Evolutionary conservation across 2,113 vertebrate species (phyloP), one percentile per base, ranked within the genome.

Genomic region (Potamarius usumacintae): DNA sequence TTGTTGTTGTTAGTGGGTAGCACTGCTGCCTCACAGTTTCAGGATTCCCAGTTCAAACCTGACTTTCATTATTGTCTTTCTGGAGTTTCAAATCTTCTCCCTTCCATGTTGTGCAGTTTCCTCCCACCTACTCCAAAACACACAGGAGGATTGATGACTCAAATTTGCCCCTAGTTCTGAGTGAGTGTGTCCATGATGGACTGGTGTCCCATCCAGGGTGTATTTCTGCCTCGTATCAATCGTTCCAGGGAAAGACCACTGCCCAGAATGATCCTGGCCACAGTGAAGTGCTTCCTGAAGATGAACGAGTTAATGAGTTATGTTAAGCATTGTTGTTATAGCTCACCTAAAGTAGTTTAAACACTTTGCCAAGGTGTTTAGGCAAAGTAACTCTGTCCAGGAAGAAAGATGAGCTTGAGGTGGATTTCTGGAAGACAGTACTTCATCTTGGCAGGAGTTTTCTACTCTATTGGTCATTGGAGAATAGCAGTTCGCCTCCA

Each of bases 391-490:
- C 84, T 85, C 18, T 34, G 78, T 22, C 34, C 7, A 34, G 18
- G 18, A 60, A 53, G 14, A 65, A 63, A 67, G 42, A 52, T 84
- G 25, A 71, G 82, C 50, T 78, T 10, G 58, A 65, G 42, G n/a
- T 85, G 58, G 57, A 63, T 62, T 85, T 77, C 57, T 76, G 71
- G 57, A 76, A 60, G 60, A 77, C 2, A 7, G 27, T n/a, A 79
- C 7, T 78, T 85, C 27, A 58, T 53, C 25, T 65, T 53, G 50
- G 58, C 72, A 78, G 48, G 84, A 85, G 74, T 79, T 86, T 79
- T 63, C 27, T 79, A 62, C 65, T 84, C 27, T 55, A 71, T 69
- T 71, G 55, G 79, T 60, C 79, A 60, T 27, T 60, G n/a, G 27
- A 81, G 65, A 71, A 55, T 20, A 30, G 65, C 76, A 12, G 25